Evolutionary conservation across 2,113 vertebrate genomes (phyloP), one percentile per base, ranked within the genome.

Genomic region (Chroicocephalus ridibundus): DNA sequence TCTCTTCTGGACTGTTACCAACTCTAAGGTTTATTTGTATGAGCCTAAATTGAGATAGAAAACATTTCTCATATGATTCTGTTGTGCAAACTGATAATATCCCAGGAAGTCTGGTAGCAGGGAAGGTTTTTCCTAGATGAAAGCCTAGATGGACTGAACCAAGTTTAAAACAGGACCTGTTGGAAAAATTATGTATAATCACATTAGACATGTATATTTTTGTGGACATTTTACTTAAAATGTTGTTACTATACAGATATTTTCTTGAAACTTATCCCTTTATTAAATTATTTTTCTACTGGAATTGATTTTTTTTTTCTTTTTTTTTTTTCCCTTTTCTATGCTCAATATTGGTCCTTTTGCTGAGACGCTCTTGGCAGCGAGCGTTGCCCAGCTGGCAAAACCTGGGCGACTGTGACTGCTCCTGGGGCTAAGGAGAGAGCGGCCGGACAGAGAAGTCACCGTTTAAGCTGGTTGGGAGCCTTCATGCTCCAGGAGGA

Each of bases 241-340:
- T 98, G 98, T 98, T 98, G 98, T 97, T 98, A 98, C 97, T 98
- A 98, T 87, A 98, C 98, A 97, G 95, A 98, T 98, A 98, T 99
- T 98, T 98, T 98, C 98, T 98, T 98, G 98, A 98, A 97, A 97
- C 96, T 98, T 98, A 96, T 98, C 98, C 98, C 98, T 99, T 98
- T 98, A 98, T 98, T 97, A 98, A 98, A 98, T 93, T 97, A 97
- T 95, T 97, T 98, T 98, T 98, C 91, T 97, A 97, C 97, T 97
- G 97, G 95, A 96, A 98, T 86, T 90, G 90, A 97, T 97, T 98
- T 97, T 91, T 97, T 38, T 17, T 95, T 88, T 96, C 96, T 86
- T 93, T 96, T 94, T 97, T 98, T 97, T 76, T 97, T 40, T 24
- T 96, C 95, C 93, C 86, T 96, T 95, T 98, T 97, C 95, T 97